Conservation (phyloP, 2,888 invertebrate genomes). For the Agonopterix arenella region DNA sequence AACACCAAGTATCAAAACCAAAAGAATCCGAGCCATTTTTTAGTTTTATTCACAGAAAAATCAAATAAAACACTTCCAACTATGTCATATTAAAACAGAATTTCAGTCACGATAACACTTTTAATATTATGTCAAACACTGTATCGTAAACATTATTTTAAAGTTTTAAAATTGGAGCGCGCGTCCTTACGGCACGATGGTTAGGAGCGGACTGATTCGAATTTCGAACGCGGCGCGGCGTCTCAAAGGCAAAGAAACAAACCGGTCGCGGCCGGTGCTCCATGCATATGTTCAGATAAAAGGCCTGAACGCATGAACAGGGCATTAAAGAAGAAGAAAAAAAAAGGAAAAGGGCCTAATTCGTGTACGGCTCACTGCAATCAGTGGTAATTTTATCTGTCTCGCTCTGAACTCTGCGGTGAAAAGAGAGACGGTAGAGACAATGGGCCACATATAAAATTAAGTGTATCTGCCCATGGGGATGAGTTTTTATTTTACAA, state of each 20-base stretch:
- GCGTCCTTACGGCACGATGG: constrained; percentile 30
- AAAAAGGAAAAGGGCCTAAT: constrained; percentile 65
- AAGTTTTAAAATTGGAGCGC: constrained; percentile 11
- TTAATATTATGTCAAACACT: constrained; percentile 18
- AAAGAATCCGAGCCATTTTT: constrained; percentile 61
- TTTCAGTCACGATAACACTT: constrained; percentile 49
- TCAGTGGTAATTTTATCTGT: constrained; percentile 64
- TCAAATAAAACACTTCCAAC: constrained; percentile 28
- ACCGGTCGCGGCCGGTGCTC: constrained; percentile 65
- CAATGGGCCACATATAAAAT: constrained; percentile 62
- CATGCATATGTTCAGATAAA: constrained; percentile 72
- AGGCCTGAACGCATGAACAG: constrained; percentile 69
- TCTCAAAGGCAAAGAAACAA: constrained; percentile 62
- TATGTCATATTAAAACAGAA: constrained; percentile 41
- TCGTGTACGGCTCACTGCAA: constrained; percentile 72
- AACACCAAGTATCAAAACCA: constrained; percentile 41
- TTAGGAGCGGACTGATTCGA: constrained; percentile 56
- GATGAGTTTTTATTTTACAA: constrained; percentile 60
- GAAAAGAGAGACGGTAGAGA: constrained; percentile 33
- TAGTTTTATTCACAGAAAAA: constrained; percentile 8
- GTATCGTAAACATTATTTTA: constrained; percentile 50
- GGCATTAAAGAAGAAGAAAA: constrained; percentile 61
- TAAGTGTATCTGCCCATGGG: constrained; percentile 62
- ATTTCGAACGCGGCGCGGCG: constrained; percentile 37
- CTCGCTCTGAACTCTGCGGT: constrained; percentile 29